A percentile compares a stretch with the other conserved stretches of the same genome.
phyloP scores from a whole-genome alignment of 2,113 vertebrate species.

The Phaetusa simplex region DNA sequence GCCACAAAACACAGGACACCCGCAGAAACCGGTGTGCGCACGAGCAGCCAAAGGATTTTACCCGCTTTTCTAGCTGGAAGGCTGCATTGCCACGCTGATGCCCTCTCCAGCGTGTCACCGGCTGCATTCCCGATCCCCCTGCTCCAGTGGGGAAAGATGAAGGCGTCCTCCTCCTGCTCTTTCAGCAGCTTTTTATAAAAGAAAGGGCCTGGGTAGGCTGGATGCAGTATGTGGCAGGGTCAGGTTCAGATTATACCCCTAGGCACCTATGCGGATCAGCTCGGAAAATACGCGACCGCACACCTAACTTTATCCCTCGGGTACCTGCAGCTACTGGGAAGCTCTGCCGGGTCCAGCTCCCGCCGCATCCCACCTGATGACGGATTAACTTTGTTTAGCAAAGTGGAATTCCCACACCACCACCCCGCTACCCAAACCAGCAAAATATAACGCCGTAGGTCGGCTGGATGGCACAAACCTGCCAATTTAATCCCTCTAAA shows the following conservation, averaged over 20 bases:
- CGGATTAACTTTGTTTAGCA: neutral
- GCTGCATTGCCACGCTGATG: neutral
- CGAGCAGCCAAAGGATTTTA: neutral
- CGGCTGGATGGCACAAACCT: neutral
- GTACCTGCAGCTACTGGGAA: neutral
- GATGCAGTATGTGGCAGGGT: accelerated
- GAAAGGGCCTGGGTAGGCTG: neutral
- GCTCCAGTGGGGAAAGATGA: neutral
- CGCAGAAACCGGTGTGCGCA: accelerated
- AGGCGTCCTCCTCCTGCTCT: conserved; percentile 29
- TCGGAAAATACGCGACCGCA: neutral
- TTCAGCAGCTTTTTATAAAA: conserved; percentile 34
- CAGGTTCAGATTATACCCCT: neutral
- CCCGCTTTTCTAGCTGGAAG: neutral
- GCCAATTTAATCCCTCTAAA: neutral
- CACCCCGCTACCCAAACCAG: neutral
- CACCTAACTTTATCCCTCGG: neutral
- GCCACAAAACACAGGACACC: neutral
- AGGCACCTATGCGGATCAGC: accelerated
- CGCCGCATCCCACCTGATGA: neutral
- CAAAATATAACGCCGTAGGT: neutral
- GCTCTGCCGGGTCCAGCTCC: neutral
- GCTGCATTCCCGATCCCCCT: conserved; percentile 35
- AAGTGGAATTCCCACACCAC: neutral
- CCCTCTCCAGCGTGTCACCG: neutral